Evolutionary conservation across 1,140 invertebrate genomes (phyloP).

Genomic region (Temnothorax longispinosus): DNA sequence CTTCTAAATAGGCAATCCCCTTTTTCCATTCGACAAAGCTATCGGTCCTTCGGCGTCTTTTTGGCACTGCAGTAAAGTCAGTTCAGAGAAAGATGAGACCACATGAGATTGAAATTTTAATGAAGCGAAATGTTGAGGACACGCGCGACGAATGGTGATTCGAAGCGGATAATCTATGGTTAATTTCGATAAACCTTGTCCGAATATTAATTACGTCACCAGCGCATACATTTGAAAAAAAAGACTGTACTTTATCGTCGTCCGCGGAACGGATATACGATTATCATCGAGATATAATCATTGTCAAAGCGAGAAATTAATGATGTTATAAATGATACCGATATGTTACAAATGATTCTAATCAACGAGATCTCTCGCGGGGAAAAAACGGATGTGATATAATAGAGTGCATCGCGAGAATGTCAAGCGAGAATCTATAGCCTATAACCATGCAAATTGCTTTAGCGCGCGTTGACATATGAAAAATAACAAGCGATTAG

Average conservation of each 20-base stretch:
- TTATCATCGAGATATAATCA: slow-evolving; percentile 6
- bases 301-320: slow-evolving; percentile 46
- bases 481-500: slow-evolving; percentile 60
- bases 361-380: slow-evolving; percentile 20
- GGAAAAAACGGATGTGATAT: not conserved
- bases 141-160: not conserved
- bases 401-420: slow-evolving; percentile 12
- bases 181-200: not conserved
- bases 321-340: slow-evolving; percentile 16
- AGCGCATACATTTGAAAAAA: not conserved
- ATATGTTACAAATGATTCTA: slow-evolving; percentile 43
- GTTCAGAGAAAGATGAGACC: not conserved
- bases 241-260: not conserved
- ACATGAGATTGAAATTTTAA: slow-evolving; percentile 13
- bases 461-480: slow-evolving; percentile 22
- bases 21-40: slow-evolving; percentile 53
- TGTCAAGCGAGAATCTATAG: slow-evolving; percentile 13
- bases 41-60: slow-evolving; percentile 10
- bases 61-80: not conserved
- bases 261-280: not conserved
- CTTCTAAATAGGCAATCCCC: slow-evolving; percentile 50
- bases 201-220: slow-evolving; percentile 17
- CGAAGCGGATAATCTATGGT: not conserved
- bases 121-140: not conserved
- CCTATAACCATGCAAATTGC: slow-evolving; percentile 63